Evolutionary conservation across 2,888 invertebrate species (phyloP).

Genomic region (Cheilosia urbana): DNA sequence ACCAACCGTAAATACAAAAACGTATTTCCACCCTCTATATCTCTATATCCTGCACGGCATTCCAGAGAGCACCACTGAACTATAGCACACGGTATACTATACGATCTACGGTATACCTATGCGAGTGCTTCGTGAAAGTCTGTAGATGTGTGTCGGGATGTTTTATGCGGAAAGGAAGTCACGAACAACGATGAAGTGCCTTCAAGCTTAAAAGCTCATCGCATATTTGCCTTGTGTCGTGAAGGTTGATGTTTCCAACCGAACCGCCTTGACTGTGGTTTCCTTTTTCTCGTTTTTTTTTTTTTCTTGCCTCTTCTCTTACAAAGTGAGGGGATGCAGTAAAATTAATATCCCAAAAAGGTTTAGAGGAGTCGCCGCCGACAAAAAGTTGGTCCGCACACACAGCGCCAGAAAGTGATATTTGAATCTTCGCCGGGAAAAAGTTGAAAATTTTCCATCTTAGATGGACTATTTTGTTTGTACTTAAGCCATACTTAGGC

Average conservation of each 20-base stretch:
- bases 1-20: background rate
- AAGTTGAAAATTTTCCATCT: constrained; percentile 32
- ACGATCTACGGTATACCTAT: background rate
- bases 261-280: constrained; percentile 13
- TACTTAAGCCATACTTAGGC: constrained; percentile 51
- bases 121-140: background rate
- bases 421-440: constrained; percentile 29
- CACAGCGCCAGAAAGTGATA: constrained; percentile 13
- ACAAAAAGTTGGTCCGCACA: constrained; percentile 37
- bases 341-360: constrained; percentile 46
- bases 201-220: constrained; percentile 70
- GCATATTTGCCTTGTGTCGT: constrained; percentile 60
- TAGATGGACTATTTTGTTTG: constrained; percentile 42
- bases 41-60: constrained; percentile 10
- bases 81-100: background rate
- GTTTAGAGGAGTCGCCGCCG: background rate
- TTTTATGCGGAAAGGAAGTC: constrained; percentile 62
- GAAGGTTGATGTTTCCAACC: constrained; percentile 50
- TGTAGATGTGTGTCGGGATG: constrained; percentile 27
- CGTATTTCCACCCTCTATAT: constrained; percentile 16
- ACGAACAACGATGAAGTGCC: constrained; percentile 68
- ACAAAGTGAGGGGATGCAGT: constrained; percentile 1
- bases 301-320: no score
- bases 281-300: background rate
- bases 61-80: background rate